These are phyloP conservation scores for Hormiphora californensis DNA, from an alignment of 37 sponge, comb jelly and placozoan species.

Conservation along the genomic window DNA sequence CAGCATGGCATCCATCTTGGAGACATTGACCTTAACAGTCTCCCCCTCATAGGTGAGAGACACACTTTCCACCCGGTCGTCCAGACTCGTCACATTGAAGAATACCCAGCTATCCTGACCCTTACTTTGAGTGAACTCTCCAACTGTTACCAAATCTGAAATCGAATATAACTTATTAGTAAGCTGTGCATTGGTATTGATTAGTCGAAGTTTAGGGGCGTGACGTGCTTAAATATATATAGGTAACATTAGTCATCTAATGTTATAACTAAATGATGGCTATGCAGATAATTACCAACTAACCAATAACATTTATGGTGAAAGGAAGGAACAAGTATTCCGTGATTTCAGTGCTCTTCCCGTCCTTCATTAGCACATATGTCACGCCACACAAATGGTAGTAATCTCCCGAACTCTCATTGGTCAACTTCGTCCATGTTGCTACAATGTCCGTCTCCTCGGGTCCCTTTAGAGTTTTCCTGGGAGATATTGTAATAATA, in stretches of 20 bases:
- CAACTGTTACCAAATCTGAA: neutral
- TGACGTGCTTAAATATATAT: too few relatives aligned
- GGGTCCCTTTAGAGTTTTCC: too few relatives aligned
- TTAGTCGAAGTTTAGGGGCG: too few relatives aligned
- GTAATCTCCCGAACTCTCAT: neutral
- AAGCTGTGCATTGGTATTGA: neutral
- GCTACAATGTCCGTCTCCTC: neutral
- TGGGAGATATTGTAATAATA: too few relatives aligned
- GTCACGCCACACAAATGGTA: neutral
- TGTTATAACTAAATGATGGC: too few relatives aligned
- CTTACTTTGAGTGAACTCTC: neutral
- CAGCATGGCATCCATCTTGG: neutral
- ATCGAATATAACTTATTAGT: neutral
- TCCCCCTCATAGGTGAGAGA: neutral
- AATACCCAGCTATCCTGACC: neutral
- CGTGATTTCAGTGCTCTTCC: neutral
- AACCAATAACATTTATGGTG: neutral
- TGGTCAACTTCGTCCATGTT: neutral
- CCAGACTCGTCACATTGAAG: neutral
- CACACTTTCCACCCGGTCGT: neutral
- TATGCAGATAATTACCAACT: too few relatives aligned
- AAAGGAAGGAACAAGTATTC: neutral
- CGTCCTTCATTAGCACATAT: neutral
- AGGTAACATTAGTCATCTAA: too few relatives aligned
- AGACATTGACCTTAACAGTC: neutral